Percentiles rank a stretch among this genome's conserved stretches.
Evolutionary conservation across 2,888 invertebrate species (phyloP).

Genomic region (Panzeria rudis): DNA sequence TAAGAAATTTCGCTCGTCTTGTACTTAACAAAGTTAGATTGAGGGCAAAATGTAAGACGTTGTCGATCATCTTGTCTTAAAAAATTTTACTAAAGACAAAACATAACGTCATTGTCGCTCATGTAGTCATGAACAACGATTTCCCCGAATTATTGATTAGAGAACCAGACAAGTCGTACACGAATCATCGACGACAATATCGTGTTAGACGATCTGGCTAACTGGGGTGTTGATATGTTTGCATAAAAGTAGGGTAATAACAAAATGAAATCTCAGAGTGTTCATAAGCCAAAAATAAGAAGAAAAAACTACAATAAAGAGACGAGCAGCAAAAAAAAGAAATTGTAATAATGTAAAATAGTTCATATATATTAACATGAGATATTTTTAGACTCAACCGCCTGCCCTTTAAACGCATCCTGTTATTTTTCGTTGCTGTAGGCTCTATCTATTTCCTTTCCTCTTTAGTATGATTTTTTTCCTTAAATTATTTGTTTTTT

Average conservation of each 20-base stretch:
- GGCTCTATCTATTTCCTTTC: conserved; percentile 62
- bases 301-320: conserved; percentile 13
- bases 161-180: too few species aligned
- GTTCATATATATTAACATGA: conserved; percentile 63
- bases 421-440: conserved; percentile 61
- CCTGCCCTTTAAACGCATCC: conserved; percentile 68
- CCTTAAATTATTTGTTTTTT: conserved; percentile 16
- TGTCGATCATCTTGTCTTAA: too few species aligned
- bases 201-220: too few species aligned
- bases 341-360: conserved; percentile 65
- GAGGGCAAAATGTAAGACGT: too few species aligned
- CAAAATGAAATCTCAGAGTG: conserved; percentile 61
- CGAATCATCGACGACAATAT: too few species aligned
- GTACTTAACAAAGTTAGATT: too few species aligned
- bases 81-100: too few species aligned
- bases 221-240: neutral
- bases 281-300: conserved; percentile 36
- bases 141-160: too few species aligned
- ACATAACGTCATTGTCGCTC: too few species aligned
- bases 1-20: too few species aligned
- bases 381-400: conserved; percentile 54
- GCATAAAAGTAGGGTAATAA: conserved; percentile 62
- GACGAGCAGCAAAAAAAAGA: conserved; percentile 2
- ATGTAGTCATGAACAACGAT: too few species aligned
- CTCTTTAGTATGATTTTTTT: conserved; percentile 33